Evolutionary conservation across 1,140 invertebrate species (phyloP), one percentile per base, ranked within the genome.

Genomic region (Drosophila prosaltans): DNA sequence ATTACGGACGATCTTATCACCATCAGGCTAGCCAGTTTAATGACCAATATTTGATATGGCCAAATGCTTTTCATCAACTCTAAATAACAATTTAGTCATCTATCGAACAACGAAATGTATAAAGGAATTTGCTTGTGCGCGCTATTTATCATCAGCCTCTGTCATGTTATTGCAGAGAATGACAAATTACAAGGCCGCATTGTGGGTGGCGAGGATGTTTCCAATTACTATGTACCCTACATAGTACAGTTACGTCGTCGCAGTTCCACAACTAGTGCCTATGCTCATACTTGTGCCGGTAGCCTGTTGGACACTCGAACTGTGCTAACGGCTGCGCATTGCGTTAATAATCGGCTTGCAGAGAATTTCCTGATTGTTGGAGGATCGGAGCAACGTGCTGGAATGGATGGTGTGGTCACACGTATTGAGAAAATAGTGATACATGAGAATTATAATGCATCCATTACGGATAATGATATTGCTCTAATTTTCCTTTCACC

Each of bases 261-360:
- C n/a, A 74, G 74, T 4, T 77, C 64, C 3, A 28, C 11, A 3
- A 41, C 6, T 0, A 73, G 78, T 36, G 69, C 80, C 30, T 83
- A 84, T 57, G 32, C 73, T 8, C 78, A 82, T 8, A 74, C 45
- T 55, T 89, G 84, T 21, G 76, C 71, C 1, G 75, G 72, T 1
- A 41, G 32, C 41, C 21, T 82, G 5, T 8, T 81, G 11, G 72
- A 84, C 21, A 54, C 59, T 1, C 66, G 73, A 0, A 93, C 92
- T 66, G 84, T 94, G 43, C 21, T 94, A 2, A 94, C 93, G 5
- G 94, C 94, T 3, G 94, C 93, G 21, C 94, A 95, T 74, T 95
- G 94, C 71, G 72, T 81, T 9, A 74, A 91, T 65, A 81, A 83
- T 51, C 79, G 89, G 0, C 6, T 24, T 41, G 66, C 62, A 5